These are phyloP conservation scores for Ophiodon elongatus DNA, from an alignment of 2,113 vertebrate species.

Conservation along the genomic window DNA sequence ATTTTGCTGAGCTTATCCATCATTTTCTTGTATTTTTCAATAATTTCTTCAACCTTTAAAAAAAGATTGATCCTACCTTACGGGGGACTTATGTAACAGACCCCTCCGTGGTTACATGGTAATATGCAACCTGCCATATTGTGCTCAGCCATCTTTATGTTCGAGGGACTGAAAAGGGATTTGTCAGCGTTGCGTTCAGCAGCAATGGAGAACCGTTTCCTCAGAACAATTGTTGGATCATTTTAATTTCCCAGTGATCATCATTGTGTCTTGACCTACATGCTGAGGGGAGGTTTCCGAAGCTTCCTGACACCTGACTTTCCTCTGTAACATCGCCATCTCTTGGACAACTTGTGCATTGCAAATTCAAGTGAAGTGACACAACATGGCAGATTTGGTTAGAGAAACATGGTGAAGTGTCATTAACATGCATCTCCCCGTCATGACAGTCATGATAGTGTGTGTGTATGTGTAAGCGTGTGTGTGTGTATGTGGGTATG, in stretches of 20 bases:
- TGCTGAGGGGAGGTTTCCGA: background rate
- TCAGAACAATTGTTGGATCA: background rate
- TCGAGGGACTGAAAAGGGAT: background rate
- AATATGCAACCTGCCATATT: background rate
- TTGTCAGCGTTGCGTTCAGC: background rate
- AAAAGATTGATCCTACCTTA: no score
- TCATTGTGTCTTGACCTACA: slow-evolving; percentile 20
- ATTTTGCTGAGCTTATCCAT: background rate
- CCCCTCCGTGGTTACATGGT: background rate
- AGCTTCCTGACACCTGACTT: background rate
- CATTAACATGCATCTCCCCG: background rate
- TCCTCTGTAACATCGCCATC: slow-evolving; percentile 16
- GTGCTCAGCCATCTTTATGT: background rate
- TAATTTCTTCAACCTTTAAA: background rate
- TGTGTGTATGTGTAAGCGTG: background rate
- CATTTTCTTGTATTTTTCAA: background rate
- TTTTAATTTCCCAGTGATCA: background rate
- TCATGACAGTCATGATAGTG: background rate
- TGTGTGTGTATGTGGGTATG: background rate
- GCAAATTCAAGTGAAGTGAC: background rate
- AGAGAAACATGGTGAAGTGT: background rate
- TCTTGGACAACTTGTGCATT: background rate
- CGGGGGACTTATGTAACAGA: background rate
- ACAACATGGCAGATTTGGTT: background rate
- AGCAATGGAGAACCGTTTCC: background rate